Evolutionary conservation across 2,888 invertebrate species (phyloP).

Genomic region (Vannuccia rotundouncinata): DNA sequence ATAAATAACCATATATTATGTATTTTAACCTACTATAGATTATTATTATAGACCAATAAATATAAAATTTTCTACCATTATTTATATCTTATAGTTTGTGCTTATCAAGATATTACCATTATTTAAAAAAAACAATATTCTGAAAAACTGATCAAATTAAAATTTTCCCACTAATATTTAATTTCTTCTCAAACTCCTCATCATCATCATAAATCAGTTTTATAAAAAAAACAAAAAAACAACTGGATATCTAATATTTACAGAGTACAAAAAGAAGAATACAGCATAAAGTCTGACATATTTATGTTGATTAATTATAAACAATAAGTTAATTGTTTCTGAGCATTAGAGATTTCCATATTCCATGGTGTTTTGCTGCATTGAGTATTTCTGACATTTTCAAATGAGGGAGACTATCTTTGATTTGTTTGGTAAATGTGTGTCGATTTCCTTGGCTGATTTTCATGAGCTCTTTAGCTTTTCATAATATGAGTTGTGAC

Average conservation of each 20-base stretch:
- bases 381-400: slow-evolving; percentile 17
- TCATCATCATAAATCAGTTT: slow-evolving; percentile 26
- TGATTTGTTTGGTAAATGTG: slow-evolving; percentile 12
- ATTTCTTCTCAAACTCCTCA: no score
- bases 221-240: not conserved
- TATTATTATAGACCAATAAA: no score
- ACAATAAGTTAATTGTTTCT: not conserved
- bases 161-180: no score
- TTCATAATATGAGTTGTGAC: slow-evolving; percentile 13
- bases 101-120: no score
- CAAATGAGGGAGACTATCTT: slow-evolving; percentile 21
- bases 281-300: slow-evolving; percentile 12
- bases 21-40: no score
- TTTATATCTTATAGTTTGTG: no score
- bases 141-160: no score
- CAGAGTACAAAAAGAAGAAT: slow-evolving; percentile 22
- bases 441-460: slow-evolving; percentile 16
- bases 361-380: slow-evolving; percentile 12
- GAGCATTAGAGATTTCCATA: slow-evolving; percentile 21
- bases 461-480: slow-evolving; percentile 10
- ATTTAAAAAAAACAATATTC: no score
- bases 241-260: slow-evolving; percentile 4
- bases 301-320: slow-evolving; percentile 8
- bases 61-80: no score
- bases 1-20: no score